Evolutionary conservation across 2,797 vertebrate genomes (phyloP).

Genomic region (Microctenopoma steveboyesi): DNA sequence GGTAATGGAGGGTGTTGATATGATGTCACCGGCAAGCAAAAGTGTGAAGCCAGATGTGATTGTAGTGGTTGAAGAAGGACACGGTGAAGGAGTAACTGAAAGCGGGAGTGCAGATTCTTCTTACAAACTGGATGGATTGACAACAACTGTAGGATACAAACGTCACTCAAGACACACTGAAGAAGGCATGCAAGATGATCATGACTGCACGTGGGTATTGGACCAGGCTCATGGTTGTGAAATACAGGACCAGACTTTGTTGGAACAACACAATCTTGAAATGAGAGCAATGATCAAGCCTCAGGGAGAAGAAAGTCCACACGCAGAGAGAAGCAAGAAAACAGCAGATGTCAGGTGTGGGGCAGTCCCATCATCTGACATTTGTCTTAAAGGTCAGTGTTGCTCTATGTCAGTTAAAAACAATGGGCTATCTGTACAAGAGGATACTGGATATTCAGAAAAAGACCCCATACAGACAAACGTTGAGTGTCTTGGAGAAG

Average conservation of each 20-base stretch:
- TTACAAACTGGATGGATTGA: constrained; percentile 44
- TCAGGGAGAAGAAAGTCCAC: constrained; percentile 48
- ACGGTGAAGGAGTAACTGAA: constrained; percentile 40
- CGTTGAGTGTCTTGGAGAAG: constrained; percentile 32
- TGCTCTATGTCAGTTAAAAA: constrained; percentile 25
- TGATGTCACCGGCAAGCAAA: constrained; percentile 23
- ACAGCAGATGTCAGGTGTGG: constrained; percentile 23
- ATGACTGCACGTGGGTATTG: constrained; percentile 19
- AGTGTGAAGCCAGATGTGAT: constrained; percentile 35
- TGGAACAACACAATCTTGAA: constrained; percentile 50
- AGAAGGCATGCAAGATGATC: constrained; percentile 41
- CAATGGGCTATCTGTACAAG: constrained; percentile 28
- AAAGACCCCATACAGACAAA: constrained; percentile 21
- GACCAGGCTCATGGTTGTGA: constrained; percentile 52
- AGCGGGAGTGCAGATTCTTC: constrained; percentile 34
- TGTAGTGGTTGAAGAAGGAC: constrained; percentile 31
- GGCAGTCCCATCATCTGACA: constrained; percentile 37
- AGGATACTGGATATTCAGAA: constrained; percentile 29
- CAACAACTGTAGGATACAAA: constrained; percentile 52
- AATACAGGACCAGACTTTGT: constrained; percentile 57
- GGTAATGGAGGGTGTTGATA: constrained; percentile 48
- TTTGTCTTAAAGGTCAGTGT: constrained; percentile 44
- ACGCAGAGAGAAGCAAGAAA: constrained; percentile 26
- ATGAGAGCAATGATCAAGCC: constrained; percentile 33
- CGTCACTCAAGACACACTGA: constrained; percentile 28